Conservation (phyloP, 2,797 vertebrate genomes). For the Anabacerthia variegaticeps region DNA sequence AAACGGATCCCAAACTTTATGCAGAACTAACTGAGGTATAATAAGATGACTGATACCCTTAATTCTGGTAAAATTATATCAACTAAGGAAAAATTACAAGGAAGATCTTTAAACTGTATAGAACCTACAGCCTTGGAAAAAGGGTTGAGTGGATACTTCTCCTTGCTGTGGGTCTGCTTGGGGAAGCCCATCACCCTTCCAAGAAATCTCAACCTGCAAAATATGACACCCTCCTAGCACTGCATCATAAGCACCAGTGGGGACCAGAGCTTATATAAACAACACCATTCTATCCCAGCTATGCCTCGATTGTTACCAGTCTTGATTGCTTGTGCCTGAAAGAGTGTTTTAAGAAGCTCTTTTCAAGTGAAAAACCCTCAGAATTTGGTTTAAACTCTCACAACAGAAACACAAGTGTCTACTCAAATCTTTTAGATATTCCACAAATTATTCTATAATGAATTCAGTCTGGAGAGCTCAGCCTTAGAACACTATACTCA, state of each 20-base stretch:
- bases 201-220: neutral
- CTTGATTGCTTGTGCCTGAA: neutral
- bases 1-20: neutral
- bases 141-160: accelerated
- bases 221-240: neutral
- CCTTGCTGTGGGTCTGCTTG: neutral
- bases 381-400: neutral
- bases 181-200: neutral
- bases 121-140: neutral
- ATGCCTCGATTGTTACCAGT: neutral
- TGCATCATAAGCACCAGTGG: neutral
- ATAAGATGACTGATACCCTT: neutral
- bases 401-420: neutral
- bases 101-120: neutral
- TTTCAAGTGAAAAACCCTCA: neutral
- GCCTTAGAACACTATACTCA: neutral
- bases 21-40: neutral
- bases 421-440: neutral
- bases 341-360: neutral
- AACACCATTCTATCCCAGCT: neutral
- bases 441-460: neutral
- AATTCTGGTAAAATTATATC: neutral
- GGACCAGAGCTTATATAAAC: neutral
- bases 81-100: neutral
- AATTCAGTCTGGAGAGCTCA: neutral